phyloP scores from a whole-genome alignment of 1,140 invertebrate species.

The Reticulitermes speratus region DNA sequence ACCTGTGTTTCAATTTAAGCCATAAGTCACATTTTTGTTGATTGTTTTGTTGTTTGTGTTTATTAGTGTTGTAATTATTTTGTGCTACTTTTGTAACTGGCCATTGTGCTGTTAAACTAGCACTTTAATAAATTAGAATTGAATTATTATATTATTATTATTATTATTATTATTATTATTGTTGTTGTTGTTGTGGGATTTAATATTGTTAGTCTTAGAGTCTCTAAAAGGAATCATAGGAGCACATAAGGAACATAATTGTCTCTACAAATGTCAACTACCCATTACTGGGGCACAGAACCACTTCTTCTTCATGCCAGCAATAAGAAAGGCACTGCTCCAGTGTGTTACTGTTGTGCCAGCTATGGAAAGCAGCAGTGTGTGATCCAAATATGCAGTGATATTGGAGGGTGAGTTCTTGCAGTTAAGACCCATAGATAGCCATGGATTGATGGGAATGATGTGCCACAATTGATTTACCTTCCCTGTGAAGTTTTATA shows the following conservation, averaged over 20 bases:
- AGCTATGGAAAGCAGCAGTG: not conserved
- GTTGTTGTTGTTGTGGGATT: too few species aligned
- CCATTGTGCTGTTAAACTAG: too few species aligned
- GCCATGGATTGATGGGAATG: conserved; percentile 8
- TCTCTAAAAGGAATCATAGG: not conserved
- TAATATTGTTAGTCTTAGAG: not conserved
- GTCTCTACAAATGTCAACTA: not conserved
- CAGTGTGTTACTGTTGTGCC: not conserved
- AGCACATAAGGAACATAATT: not conserved
- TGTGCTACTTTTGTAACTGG: too few species aligned
- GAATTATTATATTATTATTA: too few species aligned
- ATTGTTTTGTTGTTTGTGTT: too few species aligned
- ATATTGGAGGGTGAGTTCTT: not conserved
- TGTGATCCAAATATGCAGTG: not conserved
- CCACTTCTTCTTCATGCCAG: not conserved
- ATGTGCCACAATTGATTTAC: not conserved
- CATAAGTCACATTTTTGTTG: too few species aligned
- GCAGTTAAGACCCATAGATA: not conserved
- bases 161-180: too few species aligned
- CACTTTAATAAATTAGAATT: too few species aligned
- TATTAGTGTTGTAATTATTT: too few species aligned
- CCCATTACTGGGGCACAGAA: not conserved
- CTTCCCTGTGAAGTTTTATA: not conserved
- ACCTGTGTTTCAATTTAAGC: too few species aligned
- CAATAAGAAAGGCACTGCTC: not conserved